These are phyloP conservation scores for Lysiphlebus fabarum DNA, from an alignment of 1,140 invertebrate species.

Conservation along the genomic window DNA sequence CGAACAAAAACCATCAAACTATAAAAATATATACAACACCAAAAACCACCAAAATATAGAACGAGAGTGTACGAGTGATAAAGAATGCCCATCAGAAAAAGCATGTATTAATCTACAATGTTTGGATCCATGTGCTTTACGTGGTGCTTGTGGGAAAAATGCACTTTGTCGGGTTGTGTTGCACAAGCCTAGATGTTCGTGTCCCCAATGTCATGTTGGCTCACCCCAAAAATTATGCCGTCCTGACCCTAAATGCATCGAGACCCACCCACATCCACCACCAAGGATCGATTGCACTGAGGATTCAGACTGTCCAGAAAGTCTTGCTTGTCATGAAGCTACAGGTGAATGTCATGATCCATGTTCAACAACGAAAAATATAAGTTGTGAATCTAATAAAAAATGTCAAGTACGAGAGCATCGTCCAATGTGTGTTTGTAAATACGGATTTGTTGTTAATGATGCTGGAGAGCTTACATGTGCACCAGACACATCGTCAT, in stretches of 20 bases:
- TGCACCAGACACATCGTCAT: conserved; percentile 74
- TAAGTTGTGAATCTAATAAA: conserved; percentile 73
- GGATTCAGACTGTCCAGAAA: conserved; percentile 72
- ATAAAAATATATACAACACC: conserved; percentile 5
- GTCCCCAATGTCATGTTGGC: conserved; percentile 82
- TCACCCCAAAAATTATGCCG: conserved; percentile 73
- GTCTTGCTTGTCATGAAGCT: conserved; percentile 66
- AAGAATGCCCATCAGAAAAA: conserved; percentile 86
- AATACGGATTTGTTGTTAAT: conserved; percentile 81
- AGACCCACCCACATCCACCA: conserved; percentile 52
- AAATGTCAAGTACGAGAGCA: conserved; percentile 85
- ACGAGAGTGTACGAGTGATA: conserved; percentile 84
- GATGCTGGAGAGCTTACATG: conserved; percentile 80
- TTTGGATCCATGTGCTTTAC: conserved; percentile 82
- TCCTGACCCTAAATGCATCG: conserved; percentile 71
- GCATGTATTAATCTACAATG: conserved; percentile 84
- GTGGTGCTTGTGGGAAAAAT: conserved; percentile 83
- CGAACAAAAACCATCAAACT: conserved; percentile 21
- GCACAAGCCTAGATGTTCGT: conserved; percentile 80
- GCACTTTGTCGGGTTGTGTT: conserved; percentile 80
- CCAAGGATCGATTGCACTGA: conserved; percentile 60
- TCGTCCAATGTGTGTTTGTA: conserved; percentile 81
- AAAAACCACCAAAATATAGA: conserved; percentile 56
- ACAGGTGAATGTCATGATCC: conserved; percentile 76
- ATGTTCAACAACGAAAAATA: conserved; percentile 56